Percentiles rank a stretch among this genome's conserved stretches.
Evolutionary conservation across 2,888 invertebrate species (phyloP).

Genomic region (Melangyna quadrimaculata): DNA sequence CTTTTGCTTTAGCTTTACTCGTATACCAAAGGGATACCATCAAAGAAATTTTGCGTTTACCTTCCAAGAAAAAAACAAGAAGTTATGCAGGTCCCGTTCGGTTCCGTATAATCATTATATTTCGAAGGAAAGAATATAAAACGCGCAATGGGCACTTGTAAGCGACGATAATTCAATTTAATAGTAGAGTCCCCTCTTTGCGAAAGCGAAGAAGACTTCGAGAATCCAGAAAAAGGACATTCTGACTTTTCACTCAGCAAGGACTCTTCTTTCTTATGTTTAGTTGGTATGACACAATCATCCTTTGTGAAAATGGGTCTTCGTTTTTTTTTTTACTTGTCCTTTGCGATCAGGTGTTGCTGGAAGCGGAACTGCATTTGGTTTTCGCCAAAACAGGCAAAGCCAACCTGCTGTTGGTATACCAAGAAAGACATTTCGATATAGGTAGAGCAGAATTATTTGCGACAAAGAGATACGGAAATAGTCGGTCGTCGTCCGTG

Average conservation of each 20-base stretch:
- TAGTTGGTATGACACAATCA: slow-evolving; percentile 36
- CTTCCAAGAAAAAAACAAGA: background rate
- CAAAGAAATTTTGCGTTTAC: background rate
- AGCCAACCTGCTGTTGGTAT: background rate
- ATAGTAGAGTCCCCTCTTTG: slow-evolving; percentile 31
- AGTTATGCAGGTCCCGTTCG: slow-evolving; percentile 18
- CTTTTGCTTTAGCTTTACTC: background rate
- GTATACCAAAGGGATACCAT: background rate
- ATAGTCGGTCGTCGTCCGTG: no score
- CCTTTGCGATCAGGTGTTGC: slow-evolving; percentile 39
- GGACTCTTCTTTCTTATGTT: background rate
- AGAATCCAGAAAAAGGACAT: slow-evolving; percentile 19
- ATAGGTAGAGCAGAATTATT: slow-evolving; percentile 51
- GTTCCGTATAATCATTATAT: slow-evolving; percentile 49
- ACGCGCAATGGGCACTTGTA: slow-evolving; percentile 66
- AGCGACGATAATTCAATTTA: slow-evolving; percentile 70
- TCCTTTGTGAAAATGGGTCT: slow-evolving; percentile 12
- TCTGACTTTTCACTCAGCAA: slow-evolving; percentile 55
- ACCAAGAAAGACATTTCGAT: slow-evolving; percentile 25
- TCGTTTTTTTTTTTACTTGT: background rate
- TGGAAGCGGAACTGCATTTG: slow-evolving; percentile 57
- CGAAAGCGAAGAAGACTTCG: slow-evolving; percentile 5
- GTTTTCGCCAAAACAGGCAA: slow-evolving; percentile 39
- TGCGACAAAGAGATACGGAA: slow-evolving; percentile 61
- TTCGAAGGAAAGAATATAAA: slow-evolving; percentile 62